phyloP scores from a whole-genome alignment of 2,113 vertebrate genomes.

The Herpailurus yagouaroundi region DNA sequence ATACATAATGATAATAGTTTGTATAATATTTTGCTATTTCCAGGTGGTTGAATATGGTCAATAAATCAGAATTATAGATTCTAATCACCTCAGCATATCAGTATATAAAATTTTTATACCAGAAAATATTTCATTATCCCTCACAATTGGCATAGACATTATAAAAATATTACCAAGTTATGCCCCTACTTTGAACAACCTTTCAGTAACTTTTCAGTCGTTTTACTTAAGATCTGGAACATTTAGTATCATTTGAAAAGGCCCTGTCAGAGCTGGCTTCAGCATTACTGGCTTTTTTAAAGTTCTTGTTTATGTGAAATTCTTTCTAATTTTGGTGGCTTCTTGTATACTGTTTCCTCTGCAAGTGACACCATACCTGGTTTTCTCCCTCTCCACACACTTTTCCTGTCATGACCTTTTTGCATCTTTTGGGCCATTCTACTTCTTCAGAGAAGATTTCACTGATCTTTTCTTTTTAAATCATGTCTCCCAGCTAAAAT shows the following conservation, averaged over 20 bases:
- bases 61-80: background rate
- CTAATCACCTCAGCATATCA: background rate
- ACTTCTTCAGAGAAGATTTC: background rate
- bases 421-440: background rate
- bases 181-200: background rate
- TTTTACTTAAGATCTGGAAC: background rate
- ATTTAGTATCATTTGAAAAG: background rate
- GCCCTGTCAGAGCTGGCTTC: background rate
- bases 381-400: background rate
- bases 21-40: slow-evolving; percentile 16
- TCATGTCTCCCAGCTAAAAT: background rate
- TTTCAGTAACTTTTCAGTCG: background rate
- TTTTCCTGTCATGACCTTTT: background rate
- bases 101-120: background rate
- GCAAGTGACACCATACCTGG: background rate
- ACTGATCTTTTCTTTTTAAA: background rate
- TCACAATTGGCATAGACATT: background rate
- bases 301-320: background rate
- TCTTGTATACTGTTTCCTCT: background rate
- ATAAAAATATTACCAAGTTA: background rate
- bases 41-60: background rate
- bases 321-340: background rate
- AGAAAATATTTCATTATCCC: background rate
- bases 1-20: background rate
- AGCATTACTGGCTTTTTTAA: background rate